Evolutionary conservation across 1,140 invertebrate genomes (phyloP).

Genomic region (Stenopsyche tienmushanensis): DNA sequence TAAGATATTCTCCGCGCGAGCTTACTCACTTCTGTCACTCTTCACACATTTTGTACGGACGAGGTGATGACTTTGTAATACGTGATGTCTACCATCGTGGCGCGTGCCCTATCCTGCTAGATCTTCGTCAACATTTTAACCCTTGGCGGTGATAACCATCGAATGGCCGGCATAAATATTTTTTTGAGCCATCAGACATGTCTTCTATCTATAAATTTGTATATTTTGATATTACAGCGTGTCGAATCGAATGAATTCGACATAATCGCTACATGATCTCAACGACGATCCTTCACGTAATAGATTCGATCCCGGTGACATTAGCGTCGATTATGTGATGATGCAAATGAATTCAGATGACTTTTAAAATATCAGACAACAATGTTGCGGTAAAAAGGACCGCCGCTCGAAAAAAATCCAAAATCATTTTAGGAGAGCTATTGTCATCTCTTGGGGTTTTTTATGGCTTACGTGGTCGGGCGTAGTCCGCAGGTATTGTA

Average conservation of each 20-base stretch:
- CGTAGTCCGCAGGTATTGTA: conserved; percentile 24
- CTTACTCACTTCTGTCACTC: background rate
- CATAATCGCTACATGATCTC: too few relatives aligned
- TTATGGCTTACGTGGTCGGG: conserved; percentile 6
- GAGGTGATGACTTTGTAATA: conserved; percentile 16
- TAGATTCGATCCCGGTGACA: conserved; percentile 8
- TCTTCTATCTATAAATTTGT: too few relatives aligned
- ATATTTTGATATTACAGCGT: too few relatives aligned
- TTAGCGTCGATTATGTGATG: conserved; percentile 11
- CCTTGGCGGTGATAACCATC: too few relatives aligned
- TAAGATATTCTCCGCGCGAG: background rate
- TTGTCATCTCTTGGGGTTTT: conserved; percentile 22
- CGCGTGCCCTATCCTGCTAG: conserved; percentile 12
- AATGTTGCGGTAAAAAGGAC: background rate
- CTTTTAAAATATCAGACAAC: conserved; percentile 21
- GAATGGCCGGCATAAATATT: too few relatives aligned
- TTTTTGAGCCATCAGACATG: too few relatives aligned
- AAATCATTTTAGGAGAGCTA: conserved; percentile 22
- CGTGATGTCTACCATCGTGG: conserved; percentile 17
- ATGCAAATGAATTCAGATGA: conserved; percentile 27
- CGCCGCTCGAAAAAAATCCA: conserved; percentile 12
- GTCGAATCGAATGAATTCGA: too few relatives aligned
- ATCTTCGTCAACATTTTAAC: too few relatives aligned
- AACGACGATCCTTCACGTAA: too few relatives aligned
- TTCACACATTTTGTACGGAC: too few relatives aligned